Evolutionary conservation across 2,888 invertebrate species (phyloP).

Genomic region (Candidula unifasciata): DNA sequence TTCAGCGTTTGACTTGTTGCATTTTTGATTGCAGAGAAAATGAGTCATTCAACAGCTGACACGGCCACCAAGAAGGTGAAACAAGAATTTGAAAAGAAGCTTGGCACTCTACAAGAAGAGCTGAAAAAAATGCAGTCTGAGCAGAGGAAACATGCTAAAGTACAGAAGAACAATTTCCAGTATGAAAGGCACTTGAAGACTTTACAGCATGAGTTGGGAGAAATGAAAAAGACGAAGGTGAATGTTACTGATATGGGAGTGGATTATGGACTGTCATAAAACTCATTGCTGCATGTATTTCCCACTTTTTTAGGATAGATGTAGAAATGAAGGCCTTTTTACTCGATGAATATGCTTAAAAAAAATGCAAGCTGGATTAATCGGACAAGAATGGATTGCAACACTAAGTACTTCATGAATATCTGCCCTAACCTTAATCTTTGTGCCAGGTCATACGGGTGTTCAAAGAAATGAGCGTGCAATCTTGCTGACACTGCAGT

Average conservation of each 20-base stretch:
- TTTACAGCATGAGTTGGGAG: conserved; percentile 86
- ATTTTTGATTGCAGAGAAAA: conserved; percentile 59
- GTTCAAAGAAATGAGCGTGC: no score
- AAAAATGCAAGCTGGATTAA: no score
- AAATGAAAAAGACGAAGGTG: conserved; percentile 91
- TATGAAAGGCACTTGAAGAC: conserved; percentile 86
- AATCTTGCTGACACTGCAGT: no score
- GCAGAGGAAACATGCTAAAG: conserved; percentile 91
- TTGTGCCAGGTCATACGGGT: no score
- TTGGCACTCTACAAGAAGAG: conserved; percentile 90
- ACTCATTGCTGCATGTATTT: no score
- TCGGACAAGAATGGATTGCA: no score
- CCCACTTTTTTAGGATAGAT: no score
- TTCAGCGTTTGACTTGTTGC: not conserved
- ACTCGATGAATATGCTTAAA: no score
- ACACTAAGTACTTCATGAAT: no score
- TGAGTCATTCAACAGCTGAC: conserved; percentile 63
- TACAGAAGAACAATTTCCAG: conserved; percentile 88
- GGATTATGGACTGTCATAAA: no score
- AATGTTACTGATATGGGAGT: not conserved
- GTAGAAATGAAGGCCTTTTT: no score
- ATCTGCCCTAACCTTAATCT: no score
- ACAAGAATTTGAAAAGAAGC: conserved; percentile 92
- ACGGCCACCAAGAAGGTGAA: conserved; percentile 82
- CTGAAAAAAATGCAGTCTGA: conserved; percentile 90